A percentile compares a stretch with the other conserved stretches of the same genome.
Evolutionary conservation across 2,888 invertebrate genomes (phyloP).

Genomic region (Deilephila elpenor): DNA sequence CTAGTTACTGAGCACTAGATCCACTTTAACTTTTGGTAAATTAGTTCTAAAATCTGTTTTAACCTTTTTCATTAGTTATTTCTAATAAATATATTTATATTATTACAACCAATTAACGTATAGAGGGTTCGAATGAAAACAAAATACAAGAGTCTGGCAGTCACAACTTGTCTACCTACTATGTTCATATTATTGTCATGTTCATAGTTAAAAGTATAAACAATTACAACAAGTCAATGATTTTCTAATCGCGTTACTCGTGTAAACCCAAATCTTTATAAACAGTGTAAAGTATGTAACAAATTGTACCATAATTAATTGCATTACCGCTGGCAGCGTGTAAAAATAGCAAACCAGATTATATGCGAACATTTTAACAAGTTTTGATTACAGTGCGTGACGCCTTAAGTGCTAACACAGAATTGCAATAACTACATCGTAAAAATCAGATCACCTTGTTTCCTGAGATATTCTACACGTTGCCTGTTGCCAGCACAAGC

Average conservation of each 20-base stretch:
- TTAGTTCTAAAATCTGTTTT: background rate
- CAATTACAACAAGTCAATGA: background rate
- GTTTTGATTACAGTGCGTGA: slow-evolving; percentile 12
- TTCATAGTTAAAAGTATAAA: slow-evolving; percentile 14
- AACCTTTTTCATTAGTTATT: background rate
- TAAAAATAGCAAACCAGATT: slow-evolving; percentile 4
- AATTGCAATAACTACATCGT: slow-evolving; percentile 6
- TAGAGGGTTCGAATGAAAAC: background rate
- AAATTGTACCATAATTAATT: slow-evolving; percentile 10
- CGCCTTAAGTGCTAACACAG: slow-evolving; percentile 20
- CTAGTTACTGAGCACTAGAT: background rate
- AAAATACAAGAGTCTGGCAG: slow-evolving; percentile 1
- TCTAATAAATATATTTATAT: background rate
- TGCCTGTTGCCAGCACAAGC: background rate
- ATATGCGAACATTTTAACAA: background rate
- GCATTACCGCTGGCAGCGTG: background rate
- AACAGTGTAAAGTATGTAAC: slow-evolving; percentile 20
- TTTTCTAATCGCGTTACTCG: slow-evolving; percentile 17
- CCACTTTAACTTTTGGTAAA: background rate
- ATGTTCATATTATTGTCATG: slow-evolving; percentile 15
- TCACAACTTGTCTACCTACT: background rate
- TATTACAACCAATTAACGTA: background rate
- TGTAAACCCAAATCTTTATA: slow-evolving; percentile 20
- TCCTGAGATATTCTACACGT: background rate
- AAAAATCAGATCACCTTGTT: slow-evolving; percentile 14